Evolutionary conservation across 1,140 invertebrate species (phyloP).

Genomic region (Brachionus sp.): DNA sequence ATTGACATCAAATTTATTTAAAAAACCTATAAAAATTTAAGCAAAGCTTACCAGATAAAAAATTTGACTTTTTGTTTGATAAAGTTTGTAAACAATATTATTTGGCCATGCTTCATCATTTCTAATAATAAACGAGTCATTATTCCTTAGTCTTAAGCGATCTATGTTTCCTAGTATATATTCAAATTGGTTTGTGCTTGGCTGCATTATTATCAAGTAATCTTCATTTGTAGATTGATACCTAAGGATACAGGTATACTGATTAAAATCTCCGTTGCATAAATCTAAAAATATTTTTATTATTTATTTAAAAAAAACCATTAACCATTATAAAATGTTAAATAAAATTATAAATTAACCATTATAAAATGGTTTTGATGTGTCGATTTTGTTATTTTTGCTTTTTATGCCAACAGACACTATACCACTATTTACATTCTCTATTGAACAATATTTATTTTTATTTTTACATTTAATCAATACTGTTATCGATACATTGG

Average conservation of each 20-base stretch:
- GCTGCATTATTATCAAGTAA: neutral
- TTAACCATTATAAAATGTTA: neutral
- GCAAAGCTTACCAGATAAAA: conserved; percentile 12
- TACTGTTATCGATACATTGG: neutral
- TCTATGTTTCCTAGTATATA: neutral
- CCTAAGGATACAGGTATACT: neutral
- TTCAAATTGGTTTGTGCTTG: neutral
- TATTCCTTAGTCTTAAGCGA: neutral
- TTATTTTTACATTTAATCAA: conserved; percentile 1
- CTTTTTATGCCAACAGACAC: neutral
- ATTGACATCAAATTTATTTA: too few species aligned
- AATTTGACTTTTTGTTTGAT: neutral
- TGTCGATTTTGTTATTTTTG: neutral
- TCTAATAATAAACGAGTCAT: conserved; percentile 13
- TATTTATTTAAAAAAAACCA: too few species aligned
- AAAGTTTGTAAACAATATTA: conserved; percentile 5
- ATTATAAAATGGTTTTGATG: neutral
- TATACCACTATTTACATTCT: neutral
- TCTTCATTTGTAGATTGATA: neutral
- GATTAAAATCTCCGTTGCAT: conserved; percentile 23
- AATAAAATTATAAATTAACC: neutral
- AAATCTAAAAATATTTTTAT: conserved; percentile 5
- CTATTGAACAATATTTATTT: neutral
- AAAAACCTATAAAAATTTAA: too few species aligned
- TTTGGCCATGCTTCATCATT: conserved; percentile 29